Evolutionary conservation across 2,797 vertebrate species (phyloP).

Genomic region (Trematomus bernacchii): DNA sequence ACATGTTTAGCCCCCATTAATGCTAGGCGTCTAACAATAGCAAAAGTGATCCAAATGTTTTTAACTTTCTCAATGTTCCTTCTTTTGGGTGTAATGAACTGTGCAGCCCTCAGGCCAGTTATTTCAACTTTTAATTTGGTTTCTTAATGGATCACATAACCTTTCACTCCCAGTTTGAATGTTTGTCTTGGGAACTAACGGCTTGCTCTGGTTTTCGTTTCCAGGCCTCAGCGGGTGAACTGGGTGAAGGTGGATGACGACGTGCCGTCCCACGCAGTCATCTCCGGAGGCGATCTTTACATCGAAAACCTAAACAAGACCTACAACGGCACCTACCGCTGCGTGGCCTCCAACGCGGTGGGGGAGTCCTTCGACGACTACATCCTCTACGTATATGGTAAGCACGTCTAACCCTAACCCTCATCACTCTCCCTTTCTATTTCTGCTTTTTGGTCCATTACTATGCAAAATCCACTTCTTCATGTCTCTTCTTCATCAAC

Average conservation of each 20-base stretch:
- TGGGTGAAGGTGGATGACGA: conserved; percentile 98
- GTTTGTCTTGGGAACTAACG: neutral
- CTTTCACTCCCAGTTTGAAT: neutral
- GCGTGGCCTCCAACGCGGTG: conserved; percentile 93
- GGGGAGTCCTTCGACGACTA: conserved; percentile 96
- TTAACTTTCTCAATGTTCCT: neutral
- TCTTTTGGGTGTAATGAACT: neutral
- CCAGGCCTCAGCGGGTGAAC: conserved; percentile 92
- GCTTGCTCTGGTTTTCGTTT: conserved; percentile 23
- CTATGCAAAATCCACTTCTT: no score
- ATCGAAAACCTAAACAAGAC: conserved; percentile 99
- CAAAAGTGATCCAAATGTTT: neutral
- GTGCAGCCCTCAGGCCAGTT: neutral
- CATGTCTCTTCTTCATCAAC: no score
- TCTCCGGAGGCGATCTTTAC: conserved; percentile 93
- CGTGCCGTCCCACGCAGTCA: conserved; percentile 93
- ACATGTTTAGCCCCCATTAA: neutral
- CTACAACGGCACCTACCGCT: conserved; percentile 98
- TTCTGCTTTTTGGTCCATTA: neutral
- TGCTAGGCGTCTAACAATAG: neutral
- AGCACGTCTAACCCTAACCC: conserved; percentile 51
- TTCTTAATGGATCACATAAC: neutral
- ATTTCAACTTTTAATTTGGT: neutral
- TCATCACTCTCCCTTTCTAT: neutral
- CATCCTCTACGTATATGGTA: conserved; percentile 97